These are phyloP conservation scores for Hoplostethus atlanticus DNA, from an alignment of 2,797 vertebrate genomes.

Conservation along the genomic window DNA sequence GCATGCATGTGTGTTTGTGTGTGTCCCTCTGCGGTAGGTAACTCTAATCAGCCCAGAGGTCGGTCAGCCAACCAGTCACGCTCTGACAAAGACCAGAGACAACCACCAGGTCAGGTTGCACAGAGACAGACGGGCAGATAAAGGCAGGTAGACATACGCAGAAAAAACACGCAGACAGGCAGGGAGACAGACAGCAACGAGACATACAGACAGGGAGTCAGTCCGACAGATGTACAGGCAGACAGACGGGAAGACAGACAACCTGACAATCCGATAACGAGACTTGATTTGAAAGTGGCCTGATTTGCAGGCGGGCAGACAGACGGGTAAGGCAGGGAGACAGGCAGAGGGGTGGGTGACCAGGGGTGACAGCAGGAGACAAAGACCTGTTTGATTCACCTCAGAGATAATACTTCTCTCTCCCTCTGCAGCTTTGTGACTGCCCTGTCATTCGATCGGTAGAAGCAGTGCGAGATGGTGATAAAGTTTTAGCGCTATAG, in stretches of 20 bases:
- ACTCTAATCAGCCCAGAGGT: slow-evolving; percentile 70
- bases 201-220: slow-evolving; percentile 33
- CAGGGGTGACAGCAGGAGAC: slow-evolving; percentile 39
- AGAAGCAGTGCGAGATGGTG: slow-evolving; percentile 42
- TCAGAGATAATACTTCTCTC: slow-evolving; percentile 47
- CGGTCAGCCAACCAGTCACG: slow-evolving; percentile 60
- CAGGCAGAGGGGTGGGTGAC: slow-evolving; percentile 28
- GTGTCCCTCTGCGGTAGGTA: slow-evolving; percentile 78
- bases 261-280: no score
- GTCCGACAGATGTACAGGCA: background rate
- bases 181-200: slow-evolving; percentile 36
- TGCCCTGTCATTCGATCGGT: slow-evolving; percentile 73
- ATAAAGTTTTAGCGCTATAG: slow-evolving; percentile 53
- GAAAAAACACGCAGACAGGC: slow-evolving; percentile 41
- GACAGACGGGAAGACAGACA: slow-evolving; percentile 14
- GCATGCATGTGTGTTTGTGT: slow-evolving; percentile 22
- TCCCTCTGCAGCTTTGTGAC: slow-evolving; percentile 51
- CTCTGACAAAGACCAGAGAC: slow-evolving; percentile 71
- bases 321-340: slow-evolving; percentile 43
- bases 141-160: slow-evolving; percentile 56
- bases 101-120: slow-evolving; percentile 72
- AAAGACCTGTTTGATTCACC: slow-evolving; percentile 69
- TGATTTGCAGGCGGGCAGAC: background rate
- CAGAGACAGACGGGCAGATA: slow-evolving; percentile 58
- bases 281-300: background rate